Percentiles rank a stretch among this genome's conserved stretches.
These are phyloP conservation scores for Pelobates cultripes DNA, from an alignment of 2,797 vertebrate genomes.

Conservation along the genomic window DNA sequence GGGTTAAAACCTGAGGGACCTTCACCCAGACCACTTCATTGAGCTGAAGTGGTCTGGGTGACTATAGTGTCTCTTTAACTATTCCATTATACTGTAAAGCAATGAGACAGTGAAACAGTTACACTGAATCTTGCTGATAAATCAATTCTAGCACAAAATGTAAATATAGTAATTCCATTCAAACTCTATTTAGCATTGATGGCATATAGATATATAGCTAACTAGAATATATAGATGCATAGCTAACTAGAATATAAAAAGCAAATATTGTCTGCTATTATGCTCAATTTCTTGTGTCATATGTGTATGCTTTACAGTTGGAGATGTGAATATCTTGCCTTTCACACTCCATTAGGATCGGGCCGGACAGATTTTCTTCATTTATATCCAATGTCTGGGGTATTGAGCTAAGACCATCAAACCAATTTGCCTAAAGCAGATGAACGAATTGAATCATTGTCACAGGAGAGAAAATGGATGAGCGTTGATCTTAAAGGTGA, in stretches of 20 bases:
- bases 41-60: too few relatives aligned
- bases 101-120: too few relatives aligned
- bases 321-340: neutral
- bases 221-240: too few relatives aligned
- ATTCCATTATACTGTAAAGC: too few relatives aligned
- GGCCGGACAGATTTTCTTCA: neutral
- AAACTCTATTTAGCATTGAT: too few relatives aligned
- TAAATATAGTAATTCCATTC: too few relatives aligned
- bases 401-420: constrained; percentile 18
- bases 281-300: neutral
- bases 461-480: constrained; percentile 25
- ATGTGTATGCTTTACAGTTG: neutral
- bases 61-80: too few relatives aligned
- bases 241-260: neutral
- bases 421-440: constrained; percentile 45
- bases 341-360: constrained; percentile 34
- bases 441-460: constrained; percentile 39
- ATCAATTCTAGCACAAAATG: too few relatives aligned
- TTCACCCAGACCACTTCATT: too few relatives aligned
- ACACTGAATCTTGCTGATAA: too few relatives aligned
- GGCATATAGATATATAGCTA: too few relatives aligned
- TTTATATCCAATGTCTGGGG: neutral
- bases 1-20: too few relatives aligned
- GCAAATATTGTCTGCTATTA: neutral
- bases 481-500: constrained; percentile 45